Conservation (phyloP, 1,140 invertebrate genomes). For the Camponotus pennsylvanicus region DNA sequence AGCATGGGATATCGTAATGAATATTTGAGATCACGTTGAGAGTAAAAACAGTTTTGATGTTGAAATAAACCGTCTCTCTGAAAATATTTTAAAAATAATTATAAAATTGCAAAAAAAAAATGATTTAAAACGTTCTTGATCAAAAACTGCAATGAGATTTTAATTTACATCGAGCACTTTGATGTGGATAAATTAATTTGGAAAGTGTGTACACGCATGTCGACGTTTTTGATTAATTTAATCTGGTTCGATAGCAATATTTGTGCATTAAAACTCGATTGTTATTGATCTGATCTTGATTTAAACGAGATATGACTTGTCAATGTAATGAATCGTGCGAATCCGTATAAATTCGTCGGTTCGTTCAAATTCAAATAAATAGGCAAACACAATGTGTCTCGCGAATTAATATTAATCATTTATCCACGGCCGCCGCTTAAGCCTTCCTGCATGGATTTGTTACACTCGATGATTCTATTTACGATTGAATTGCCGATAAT, state of each 20-base stretch:
- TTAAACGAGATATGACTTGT: constrained; percentile 56
- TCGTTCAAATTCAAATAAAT: constrained; percentile 51
- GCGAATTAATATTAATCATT: constrained; percentile 56
- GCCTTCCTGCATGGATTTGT: constrained; percentile 53
- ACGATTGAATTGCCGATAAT: constrained; percentile 37
- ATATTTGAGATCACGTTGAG: neutral
- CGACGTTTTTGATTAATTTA: constrained; percentile 54
- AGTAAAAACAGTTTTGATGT: neutral
- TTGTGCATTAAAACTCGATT: constrained; percentile 30
- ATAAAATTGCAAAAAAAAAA: constrained; percentile 1
- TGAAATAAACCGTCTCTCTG: neutral
- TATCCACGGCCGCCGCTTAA: constrained; percentile 42
- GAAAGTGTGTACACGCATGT: neutral
- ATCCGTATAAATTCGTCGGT: constrained; percentile 37
- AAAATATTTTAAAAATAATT: neutral
- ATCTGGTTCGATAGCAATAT: constrained; percentile 29
- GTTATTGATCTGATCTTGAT: constrained; percentile 50
- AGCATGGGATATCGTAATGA: neutral
- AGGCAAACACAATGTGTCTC: constrained; percentile 38
- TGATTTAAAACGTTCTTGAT: neutral
- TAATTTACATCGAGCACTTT: constrained; percentile 11
- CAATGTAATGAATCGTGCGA: constrained; percentile 52
- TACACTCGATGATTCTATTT: constrained; percentile 49
- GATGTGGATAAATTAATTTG: constrained; percentile 41
- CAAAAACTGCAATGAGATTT: constrained; percentile 3